Percentiles rank a stretch among this genome's conserved stretches.
Evolutionary conservation across 2,888 invertebrate genomes (phyloP).

Genomic region (Cetonia aurata): DNA sequence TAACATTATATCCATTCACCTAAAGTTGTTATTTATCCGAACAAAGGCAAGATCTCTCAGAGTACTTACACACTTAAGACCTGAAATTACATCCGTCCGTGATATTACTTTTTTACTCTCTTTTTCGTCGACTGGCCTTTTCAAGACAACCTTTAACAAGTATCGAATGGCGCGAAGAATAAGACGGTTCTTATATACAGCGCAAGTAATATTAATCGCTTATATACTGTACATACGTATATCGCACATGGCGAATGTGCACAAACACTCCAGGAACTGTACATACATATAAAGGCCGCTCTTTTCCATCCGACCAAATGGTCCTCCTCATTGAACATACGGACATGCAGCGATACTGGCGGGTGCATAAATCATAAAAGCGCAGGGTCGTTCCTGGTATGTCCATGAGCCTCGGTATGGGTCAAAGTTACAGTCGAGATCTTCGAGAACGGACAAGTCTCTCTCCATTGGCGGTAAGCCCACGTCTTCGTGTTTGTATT

Average conservation of each 20-base stretch:
- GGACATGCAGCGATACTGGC: slow-evolving; percentile 12
- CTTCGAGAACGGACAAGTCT: slow-evolving; percentile 25
- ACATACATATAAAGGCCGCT: background rate
- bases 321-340: slow-evolving; percentile 29
- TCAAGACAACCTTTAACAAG: slow-evolving; percentile 23
- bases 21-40: slow-evolving; percentile 12
- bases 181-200: slow-evolving; percentile 10
- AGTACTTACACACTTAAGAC: slow-evolving; percentile 28
- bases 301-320: slow-evolving; percentile 17
- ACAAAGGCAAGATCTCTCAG: slow-evolving; percentile 12
- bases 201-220: slow-evolving; percentile 30
- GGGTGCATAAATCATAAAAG: slow-evolving; percentile 42
- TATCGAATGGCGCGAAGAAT: slow-evolving; percentile 32
- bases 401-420: slow-evolving; percentile 15
- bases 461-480: slow-evolving; percentile 25
- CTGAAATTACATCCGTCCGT: slow-evolving; percentile 30
- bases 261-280: background rate
- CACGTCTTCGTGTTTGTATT: slow-evolving; percentile 20
- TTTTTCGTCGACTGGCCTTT: slow-evolving; percentile 19
- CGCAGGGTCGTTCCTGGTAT: slow-evolving; percentile 22
- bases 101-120: slow-evolving; percentile 2
- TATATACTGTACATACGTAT: slow-evolving; percentile 19
- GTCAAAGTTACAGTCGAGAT: slow-evolving; percentile 32
- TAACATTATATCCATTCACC: slow-evolving; percentile 14
- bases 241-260: background rate